Conservation (phyloP, 2,113 vertebrate genomes). For the Oncorhynchus keta region DNA sequence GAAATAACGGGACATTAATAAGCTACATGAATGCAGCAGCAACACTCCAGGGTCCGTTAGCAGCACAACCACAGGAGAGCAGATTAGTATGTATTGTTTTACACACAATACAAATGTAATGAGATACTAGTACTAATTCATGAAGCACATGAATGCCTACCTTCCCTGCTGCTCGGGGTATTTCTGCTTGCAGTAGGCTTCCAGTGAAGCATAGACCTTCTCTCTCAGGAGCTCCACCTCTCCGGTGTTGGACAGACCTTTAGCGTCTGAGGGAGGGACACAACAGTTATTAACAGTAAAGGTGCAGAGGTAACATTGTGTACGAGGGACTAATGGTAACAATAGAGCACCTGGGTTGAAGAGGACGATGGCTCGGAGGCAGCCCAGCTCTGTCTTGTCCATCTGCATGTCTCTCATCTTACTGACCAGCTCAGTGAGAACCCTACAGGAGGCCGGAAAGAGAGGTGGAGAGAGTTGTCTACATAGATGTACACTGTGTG, state of each 20-base stretch:
- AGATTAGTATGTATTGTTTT: background rate
- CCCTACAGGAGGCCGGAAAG: conserved; percentile 48
- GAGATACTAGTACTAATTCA: background rate
- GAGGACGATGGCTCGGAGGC: conserved; percentile 89
- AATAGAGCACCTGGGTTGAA: conserved; percentile 82
- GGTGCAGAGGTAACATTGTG: no score
- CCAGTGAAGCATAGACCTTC: conserved; percentile 90
- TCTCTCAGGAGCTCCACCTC: conserved; percentile 90
- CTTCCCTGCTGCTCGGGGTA: conserved; percentile 88
- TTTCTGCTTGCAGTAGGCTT: conserved; percentile 91
- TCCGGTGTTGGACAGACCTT: conserved; percentile 86
- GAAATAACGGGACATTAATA: conserved; percentile 11
- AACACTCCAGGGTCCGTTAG: background rate
- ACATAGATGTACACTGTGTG: background rate
- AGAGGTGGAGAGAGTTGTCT: background rate
- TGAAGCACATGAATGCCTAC: conserved; percentile 43
- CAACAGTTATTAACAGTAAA: no score
- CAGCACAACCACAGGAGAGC: background rate
- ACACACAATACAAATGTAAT: background rate
- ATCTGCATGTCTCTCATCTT: conserved; percentile 85
- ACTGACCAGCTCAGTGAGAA: conserved; percentile 78
- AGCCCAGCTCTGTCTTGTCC: conserved; percentile 83
- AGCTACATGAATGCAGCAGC: background rate
- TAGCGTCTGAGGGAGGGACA: conserved; percentile 72
- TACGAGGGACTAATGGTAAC: background rate